These are phyloP conservation scores for Orchestia grillus DNA, from an alignment of 1,140 invertebrate genomes.

Conservation along the genomic window DNA sequence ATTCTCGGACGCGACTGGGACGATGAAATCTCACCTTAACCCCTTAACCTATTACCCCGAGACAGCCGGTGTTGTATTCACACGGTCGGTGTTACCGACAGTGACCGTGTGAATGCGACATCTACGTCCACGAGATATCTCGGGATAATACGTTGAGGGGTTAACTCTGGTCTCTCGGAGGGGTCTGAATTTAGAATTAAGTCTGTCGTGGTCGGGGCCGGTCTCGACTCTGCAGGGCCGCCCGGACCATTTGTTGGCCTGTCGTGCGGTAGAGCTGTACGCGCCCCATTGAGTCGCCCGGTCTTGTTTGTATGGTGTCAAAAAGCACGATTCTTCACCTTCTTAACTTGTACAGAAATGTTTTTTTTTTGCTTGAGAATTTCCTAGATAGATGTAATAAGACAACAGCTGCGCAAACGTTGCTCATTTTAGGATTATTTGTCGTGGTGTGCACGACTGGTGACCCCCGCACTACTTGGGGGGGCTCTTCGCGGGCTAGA, in stretches of 20 bases:
- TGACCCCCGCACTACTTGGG: too few relatives aligned
- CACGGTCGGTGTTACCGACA: too few relatives aligned
- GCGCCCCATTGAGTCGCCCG: neutral
- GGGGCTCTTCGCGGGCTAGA: too few relatives aligned
- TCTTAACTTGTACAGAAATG: neutral
- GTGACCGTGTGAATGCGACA: too few relatives aligned
- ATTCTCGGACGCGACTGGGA: neutral
- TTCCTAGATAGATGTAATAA: neutral
- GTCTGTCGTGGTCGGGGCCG: neutral
- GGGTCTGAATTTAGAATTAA: too few relatives aligned
- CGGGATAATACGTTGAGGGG: too few relatives aligned
- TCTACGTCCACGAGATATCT: too few relatives aligned
- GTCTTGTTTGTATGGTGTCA: neutral
- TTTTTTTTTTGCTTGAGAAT: neutral
- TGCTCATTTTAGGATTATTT: neutral
- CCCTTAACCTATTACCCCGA: too few relatives aligned
- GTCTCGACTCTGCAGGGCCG: neutral
- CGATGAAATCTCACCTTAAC: too few relatives aligned
- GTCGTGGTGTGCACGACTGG: neutral
- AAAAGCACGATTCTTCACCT: neutral
- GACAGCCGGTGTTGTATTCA: too few relatives aligned
- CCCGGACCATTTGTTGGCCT: neutral
- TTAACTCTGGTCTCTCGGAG: too few relatives aligned
- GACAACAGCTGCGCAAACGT: neutral
- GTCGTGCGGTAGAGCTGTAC: neutral